Conservation (phyloP, 2,888 invertebrate genomes). For the Torymus aiolomorphi region DNA sequence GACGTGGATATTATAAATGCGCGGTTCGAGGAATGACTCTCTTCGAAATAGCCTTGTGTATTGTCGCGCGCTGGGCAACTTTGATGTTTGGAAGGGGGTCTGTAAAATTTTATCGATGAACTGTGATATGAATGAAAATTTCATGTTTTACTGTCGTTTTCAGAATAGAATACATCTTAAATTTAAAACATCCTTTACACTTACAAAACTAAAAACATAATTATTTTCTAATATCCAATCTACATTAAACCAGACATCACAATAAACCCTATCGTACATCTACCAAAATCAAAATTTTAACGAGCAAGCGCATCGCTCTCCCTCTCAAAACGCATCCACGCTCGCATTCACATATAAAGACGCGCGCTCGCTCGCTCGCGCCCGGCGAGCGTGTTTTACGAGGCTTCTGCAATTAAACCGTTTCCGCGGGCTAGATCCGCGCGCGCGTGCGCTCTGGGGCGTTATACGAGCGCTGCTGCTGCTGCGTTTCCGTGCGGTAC, state of each 20-base stretch:
- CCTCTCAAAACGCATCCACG: not conserved
- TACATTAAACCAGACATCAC: too few relatives aligned
- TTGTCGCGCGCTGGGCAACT: too few relatives aligned
- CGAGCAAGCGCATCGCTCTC: not conserved
- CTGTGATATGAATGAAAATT: too few relatives aligned
- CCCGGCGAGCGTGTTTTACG: conserved; percentile 55
- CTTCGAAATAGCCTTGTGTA: too few relatives aligned
- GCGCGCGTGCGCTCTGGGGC: conserved; percentile 39
- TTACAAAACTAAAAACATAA: too few relatives aligned
- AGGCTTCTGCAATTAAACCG: conserved; percentile 60
- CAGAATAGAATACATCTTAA: too few relatives aligned
- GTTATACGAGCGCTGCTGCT: conserved; percentile 51
- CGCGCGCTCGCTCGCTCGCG: not conserved
- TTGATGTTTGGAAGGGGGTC: too few relatives aligned
- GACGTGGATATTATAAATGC: not conserved
- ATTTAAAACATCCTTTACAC: not conserved
- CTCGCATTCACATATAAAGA: conserved; percentile 1
- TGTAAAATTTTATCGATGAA: too few relatives aligned
- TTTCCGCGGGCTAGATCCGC: conserved; percentile 60
- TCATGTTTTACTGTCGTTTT: too few relatives aligned
- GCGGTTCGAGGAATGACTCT: not conserved
- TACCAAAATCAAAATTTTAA: too few relatives aligned
- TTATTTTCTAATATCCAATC: too few relatives aligned
- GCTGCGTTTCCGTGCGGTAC: conserved; percentile 8
- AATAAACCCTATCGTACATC: too few relatives aligned